phyloP scores from a whole-genome alignment of 2,888 invertebrate genomes.

The Lamproptera curius region DNA sequence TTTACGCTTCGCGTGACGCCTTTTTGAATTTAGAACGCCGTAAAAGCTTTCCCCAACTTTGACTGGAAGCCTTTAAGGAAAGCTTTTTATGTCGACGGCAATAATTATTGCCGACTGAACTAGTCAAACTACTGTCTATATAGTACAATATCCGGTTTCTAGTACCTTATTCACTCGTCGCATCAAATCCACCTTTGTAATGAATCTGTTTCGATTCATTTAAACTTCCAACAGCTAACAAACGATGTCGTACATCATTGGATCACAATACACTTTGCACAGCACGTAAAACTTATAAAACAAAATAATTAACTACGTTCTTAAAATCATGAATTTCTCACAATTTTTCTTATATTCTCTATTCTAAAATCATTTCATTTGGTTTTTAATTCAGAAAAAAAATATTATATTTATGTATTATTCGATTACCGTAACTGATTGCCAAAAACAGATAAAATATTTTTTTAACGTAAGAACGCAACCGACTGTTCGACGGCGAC shows the following conservation, averaged over 20 bases:
- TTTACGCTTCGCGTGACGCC: slow-evolving; percentile 55
- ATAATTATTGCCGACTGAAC: slow-evolving; percentile 51
- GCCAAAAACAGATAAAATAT: slow-evolving; percentile 36
- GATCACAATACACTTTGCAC: slow-evolving; percentile 55
- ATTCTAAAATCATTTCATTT: slow-evolving; percentile 25
- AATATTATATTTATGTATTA: slow-evolving; percentile 33
- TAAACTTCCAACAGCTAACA: slow-evolving; percentile 37
- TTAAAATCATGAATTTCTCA: slow-evolving; percentile 9
- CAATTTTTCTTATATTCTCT: background rate
- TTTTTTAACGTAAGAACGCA: slow-evolving; percentile 41
- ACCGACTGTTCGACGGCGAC: slow-evolving; percentile 65
- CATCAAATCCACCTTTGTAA: slow-evolving; percentile 58
- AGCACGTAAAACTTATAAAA: slow-evolving; percentile 51
- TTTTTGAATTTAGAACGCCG: slow-evolving; percentile 34
- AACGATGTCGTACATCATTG: slow-evolving; percentile 41
- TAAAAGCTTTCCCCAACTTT: slow-evolving; percentile 32
- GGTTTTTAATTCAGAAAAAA: slow-evolving; percentile 30
- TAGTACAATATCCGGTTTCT: slow-evolving; percentile 69
- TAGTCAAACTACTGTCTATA: slow-evolving; percentile 61
- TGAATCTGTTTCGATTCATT: slow-evolving; percentile 47
- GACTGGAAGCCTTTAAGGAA: slow-evolving; percentile 39
- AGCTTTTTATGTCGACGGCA: slow-evolving; percentile 30
- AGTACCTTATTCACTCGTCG: slow-evolving; percentile 67
- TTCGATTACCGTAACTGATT: slow-evolving; percentile 35
- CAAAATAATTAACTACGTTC: slow-evolving; percentile 8